Evolutionary conservation across 2,888 invertebrate species (phyloP).

Genomic region (Eretmocerus hayati): DNA sequence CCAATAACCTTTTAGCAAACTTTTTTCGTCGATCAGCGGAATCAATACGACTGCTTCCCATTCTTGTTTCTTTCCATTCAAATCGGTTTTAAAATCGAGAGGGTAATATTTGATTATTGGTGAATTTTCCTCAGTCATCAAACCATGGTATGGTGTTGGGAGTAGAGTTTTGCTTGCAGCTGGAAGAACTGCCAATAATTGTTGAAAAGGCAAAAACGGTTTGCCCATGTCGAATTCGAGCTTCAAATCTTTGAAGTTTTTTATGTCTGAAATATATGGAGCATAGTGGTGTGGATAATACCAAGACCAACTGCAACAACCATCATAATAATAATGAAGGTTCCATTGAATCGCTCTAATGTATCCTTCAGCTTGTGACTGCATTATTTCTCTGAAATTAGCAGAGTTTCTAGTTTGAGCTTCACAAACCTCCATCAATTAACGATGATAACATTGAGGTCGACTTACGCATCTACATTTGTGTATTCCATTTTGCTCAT

Average conservation of each 20-base stretch:
- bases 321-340: slow-evolving; percentile 91
- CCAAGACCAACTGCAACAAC: slow-evolving; percentile 98
- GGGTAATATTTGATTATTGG: slow-evolving; percentile 90
- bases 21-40: slow-evolving; percentile 82
- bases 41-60: slow-evolving; percentile 95
- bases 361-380: slow-evolving; percentile 80
- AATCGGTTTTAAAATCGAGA: slow-evolving; percentile 80
- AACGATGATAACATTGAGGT: too few species aligned
- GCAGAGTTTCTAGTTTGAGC: neutral
- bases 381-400: slow-evolving; percentile 64
- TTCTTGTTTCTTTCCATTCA: slow-evolving; percentile 92
- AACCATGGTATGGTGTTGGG: slow-evolving; percentile 67
- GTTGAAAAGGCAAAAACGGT: slow-evolving; percentile 91
- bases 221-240: slow-evolving; percentile 77
- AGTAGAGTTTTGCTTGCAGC: slow-evolving; percentile 74
- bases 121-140: slow-evolving; percentile 72
- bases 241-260: slow-evolving; percentile 67
- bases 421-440: neutral
- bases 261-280: slow-evolving; percentile 90
- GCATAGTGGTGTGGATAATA: slow-evolving; percentile 97
- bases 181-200: slow-evolving; percentile 81
- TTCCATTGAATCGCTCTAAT: slow-evolving; percentile 95
- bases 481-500: slow-evolving; percentile 78
- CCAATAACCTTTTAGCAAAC: slow-evolving; percentile 35
- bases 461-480: slow-evolving; percentile 68